Evolutionary conservation across 2,113 vertebrate species (phyloP), one percentile per base, ranked within the genome.

Genomic region (Myotis brandtii): DNA sequence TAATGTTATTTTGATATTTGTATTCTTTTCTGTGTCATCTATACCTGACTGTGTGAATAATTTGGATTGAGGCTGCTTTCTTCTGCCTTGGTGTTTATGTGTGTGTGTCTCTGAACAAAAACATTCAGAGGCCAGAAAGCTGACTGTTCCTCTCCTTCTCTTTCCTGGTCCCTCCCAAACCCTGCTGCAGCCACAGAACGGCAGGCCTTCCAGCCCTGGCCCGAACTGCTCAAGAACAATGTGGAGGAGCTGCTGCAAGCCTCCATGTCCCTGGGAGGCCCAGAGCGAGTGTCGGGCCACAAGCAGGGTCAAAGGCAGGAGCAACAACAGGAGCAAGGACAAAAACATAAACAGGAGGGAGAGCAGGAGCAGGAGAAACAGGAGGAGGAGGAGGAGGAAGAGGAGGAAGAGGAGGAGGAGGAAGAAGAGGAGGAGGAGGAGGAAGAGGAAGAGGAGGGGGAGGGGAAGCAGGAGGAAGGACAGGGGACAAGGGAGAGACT

Each of bases 211-310:
- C 96, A 95, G 93, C 30, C 95, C 17, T 98, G 97, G 97, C 84
- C 94, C 0, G 95, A 97, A 27, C 40, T 91, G 27, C 95, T 97
- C 0, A 89, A 50, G 86, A 97, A 54, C 86, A 96, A 96, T 0
- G 75, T 96, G 70, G 93, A 98, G 59, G 96, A 98, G 11, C 89
- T 98, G n/a, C 94, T 97, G 0, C 91, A 97, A 21, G 94, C 95
- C 0, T 96, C 97, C 82, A 1, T 97, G 93, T 93, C 96, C 12
- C 66, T 98, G 83, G 96, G 93, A 3, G 96, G 97, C 50, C 94
- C 95, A 43, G 96, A 98, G 54, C 94, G 34, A 13, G 16, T 2
- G 1, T 0, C 59, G 0, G 21, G n/a, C 0, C 90, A 2, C 30
- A 96, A 64, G 50, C 91, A 30, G 75, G 72, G 37, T 1, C 76